phyloP scores from a whole-genome alignment of 1,140 invertebrate species.

The Ceratosolen solmsi region DNA sequence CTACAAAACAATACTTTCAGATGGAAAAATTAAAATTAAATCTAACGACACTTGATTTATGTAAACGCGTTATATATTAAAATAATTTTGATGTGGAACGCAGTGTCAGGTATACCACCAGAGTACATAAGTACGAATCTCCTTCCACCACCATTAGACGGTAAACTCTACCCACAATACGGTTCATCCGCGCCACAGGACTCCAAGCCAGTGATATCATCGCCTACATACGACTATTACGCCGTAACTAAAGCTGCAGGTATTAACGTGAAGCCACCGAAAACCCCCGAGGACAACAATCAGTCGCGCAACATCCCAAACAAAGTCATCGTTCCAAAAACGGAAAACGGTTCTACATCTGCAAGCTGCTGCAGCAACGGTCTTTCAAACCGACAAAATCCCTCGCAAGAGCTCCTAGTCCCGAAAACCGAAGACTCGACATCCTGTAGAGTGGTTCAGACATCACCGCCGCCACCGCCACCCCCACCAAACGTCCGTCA shows the following conservation, averaged over 20 bases:
- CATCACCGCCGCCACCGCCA: constrained; percentile 70
- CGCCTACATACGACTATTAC: constrained; percentile 71
- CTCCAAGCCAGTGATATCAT: constrained; percentile 67
- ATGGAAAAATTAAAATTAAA: too few relatives aligned
- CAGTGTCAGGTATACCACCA: constrained; percentile 69
- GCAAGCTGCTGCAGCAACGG: constrained; percentile 74
- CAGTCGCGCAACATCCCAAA: constrained; percentile 44
- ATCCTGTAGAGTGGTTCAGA: constrained; percentile 62
- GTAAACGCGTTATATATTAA: too few relatives aligned
- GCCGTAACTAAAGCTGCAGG: constrained; percentile 62
- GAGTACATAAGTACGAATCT: constrained; percentile 72
- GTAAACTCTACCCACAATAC: constrained; percentile 68
- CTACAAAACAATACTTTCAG: too few relatives aligned
- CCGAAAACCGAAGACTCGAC: constrained; percentile 77
- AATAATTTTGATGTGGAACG: constrained; percentile 2
- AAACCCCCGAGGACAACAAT: constrained; percentile 71
- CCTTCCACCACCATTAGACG: constrained; percentile 68
- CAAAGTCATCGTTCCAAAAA: constrained; percentile 70
- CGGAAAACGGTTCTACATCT: constrained; percentile 69
- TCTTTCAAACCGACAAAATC: constrained; percentile 64
- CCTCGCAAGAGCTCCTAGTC: constrained; percentile 74
- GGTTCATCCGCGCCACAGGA: constrained; percentile 62
- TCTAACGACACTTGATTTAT: too few relatives aligned
- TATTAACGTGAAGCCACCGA: constrained; percentile 75
- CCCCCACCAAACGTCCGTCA: constrained; percentile 64